phyloP scores from a whole-genome alignment of 35 echinoderm and acorn worm species.

The Patiria miniata region DNA sequence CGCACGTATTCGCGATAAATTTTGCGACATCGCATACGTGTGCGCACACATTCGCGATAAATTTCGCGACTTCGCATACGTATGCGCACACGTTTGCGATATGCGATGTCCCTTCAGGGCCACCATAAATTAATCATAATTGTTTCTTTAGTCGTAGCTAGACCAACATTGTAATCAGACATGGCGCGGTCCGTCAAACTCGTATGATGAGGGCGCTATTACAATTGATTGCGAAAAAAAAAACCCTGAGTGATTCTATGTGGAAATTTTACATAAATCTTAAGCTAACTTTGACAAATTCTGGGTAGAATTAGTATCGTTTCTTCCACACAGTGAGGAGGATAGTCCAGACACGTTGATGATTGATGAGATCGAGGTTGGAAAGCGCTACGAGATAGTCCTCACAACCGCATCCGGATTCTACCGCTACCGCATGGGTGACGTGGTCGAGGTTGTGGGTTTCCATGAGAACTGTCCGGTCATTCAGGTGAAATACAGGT shows the following conservation, averaged over 20 bases:
- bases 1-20: no score
- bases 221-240: no score
- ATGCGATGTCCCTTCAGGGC: no score
- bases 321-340: conserved; percentile 20
- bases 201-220: no score
- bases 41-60: no score
- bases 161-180: no score
- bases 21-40: no score
- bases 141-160: no score
- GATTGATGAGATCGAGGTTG: conserved; percentile 51
- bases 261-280: neutral
- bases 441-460: conserved; percentile 47
- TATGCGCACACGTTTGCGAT: no score
- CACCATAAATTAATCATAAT: no score
- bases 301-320: neutral
- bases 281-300: neutral
- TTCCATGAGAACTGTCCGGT: conserved; percentile 52
- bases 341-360: conserved; percentile 22
- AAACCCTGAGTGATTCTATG: no score
- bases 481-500: conserved; percentile 55
- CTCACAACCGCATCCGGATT: conserved; percentile 33
- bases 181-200: neutral
- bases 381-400: conserved; percentile 48
- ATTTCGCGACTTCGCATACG: no score
- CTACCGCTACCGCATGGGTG: conserved; percentile 54